Percentiles rank a stretch among this genome's conserved stretches.
Conservation (phyloP, 2,888 invertebrate genomes). For the Mythimna impura region DNA sequence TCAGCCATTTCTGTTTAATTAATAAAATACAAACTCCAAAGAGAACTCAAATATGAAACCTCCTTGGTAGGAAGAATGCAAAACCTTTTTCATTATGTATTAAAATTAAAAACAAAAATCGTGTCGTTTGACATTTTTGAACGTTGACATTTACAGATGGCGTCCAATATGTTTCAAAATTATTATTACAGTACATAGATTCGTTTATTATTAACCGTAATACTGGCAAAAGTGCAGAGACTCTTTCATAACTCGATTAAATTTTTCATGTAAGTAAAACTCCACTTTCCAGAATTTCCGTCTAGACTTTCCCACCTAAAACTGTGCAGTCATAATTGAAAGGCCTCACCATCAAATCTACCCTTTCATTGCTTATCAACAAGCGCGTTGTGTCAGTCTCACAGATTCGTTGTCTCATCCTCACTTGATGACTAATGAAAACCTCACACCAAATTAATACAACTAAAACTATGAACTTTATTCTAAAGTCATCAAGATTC, state of each 20-base stretch:
- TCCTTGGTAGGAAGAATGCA: background rate
- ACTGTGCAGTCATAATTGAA: constrained; percentile 69
- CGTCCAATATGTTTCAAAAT: constrained; percentile 3
- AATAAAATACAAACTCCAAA: background rate
- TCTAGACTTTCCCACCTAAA: constrained; percentile 48
- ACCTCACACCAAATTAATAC: constrained; percentile 60
- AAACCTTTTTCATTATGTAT: background rate
- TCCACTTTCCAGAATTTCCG: constrained; percentile 1
- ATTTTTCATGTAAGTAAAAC: constrained; percentile 11
- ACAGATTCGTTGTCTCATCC: constrained; percentile 81
- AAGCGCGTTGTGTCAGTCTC: constrained; percentile 84
- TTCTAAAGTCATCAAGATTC: constrained; percentile 56
- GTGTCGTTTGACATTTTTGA: background rate
- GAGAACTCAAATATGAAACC: background rate
- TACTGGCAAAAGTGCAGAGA: constrained; percentile 8
- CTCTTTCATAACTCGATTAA: background rate
- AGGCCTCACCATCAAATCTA: constrained; percentile 68
- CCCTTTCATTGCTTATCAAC: constrained; percentile 83
- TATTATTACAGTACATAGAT: background rate
- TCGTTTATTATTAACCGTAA: too few relatives aligned
- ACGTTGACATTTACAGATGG: constrained; percentile 28
- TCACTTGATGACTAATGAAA: constrained; percentile 83
- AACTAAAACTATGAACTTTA: constrained; percentile 56
- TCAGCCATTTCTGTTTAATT: background rate
- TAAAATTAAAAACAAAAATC: constrained; percentile 2